phyloP scores from a whole-genome alignment of 92 coral and sea anemone genomes.

The Parazoanthus swiftii region DNA sequence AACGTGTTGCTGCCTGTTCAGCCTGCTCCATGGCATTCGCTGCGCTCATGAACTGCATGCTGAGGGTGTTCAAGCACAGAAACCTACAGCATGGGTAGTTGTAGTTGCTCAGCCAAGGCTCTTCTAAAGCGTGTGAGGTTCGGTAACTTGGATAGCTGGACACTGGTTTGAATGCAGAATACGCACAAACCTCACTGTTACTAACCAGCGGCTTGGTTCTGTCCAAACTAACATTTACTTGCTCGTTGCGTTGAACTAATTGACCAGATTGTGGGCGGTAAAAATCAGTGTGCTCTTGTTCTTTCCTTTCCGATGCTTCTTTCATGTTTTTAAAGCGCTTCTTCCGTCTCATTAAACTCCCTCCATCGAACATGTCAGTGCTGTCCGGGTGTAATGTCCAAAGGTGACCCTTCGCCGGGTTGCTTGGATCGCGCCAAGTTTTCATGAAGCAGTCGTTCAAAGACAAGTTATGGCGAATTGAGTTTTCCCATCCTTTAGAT shows the following conservation, averaged over 20 bases:
- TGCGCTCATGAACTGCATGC: background rate
- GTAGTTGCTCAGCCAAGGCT: too few relatives aligned
- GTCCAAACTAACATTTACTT: background rate
- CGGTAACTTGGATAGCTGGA: background rate
- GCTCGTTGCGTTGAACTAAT: background rate
- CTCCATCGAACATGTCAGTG: slow-evolving; percentile 84
- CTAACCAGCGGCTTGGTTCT: background rate
- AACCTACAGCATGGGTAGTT: background rate
- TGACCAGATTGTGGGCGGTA: background rate
- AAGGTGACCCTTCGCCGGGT: slow-evolving; percentile 78
- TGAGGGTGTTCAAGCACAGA: background rate
- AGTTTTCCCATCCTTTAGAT: slow-evolving; percentile 89
- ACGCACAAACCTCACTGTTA: background rate
- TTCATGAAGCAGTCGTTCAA: slow-evolving; percentile 93
- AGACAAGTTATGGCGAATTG: slow-evolving; percentile 91
- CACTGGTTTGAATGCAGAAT: background rate
- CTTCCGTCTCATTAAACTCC: slow-evolving; percentile 85
- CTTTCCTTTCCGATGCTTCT: background rate
- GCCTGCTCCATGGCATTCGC: background rate
- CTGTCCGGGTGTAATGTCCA: slow-evolving; percentile 89
- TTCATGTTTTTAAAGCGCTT: slow-evolving; percentile 57
- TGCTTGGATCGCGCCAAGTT: slow-evolving; percentile 68
- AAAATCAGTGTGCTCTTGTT: background rate
- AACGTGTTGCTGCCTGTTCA: background rate
- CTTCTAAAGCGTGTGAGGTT: background rate